phyloP scores from a whole-genome alignment of 2,888 invertebrate genomes.

The Zelleria hepariella region DNA sequence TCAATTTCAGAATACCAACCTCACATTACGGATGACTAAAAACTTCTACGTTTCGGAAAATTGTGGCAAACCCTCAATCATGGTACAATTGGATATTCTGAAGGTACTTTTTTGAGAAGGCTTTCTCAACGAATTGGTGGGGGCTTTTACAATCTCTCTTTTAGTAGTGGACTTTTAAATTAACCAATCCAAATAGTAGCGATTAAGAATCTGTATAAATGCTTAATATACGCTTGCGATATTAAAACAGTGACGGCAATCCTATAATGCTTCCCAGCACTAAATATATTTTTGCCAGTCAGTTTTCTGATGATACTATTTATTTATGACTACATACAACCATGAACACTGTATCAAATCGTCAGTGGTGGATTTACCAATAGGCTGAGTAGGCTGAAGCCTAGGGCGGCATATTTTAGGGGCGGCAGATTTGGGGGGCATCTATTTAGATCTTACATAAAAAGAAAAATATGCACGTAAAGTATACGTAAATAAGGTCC shows the following conservation, averaged over 20 bases:
- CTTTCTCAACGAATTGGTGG: not conserved
- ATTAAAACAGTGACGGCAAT: constrained; percentile 18
- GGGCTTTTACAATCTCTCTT: constrained; percentile 10
- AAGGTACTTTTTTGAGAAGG: constrained; percentile 36
- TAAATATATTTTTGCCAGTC: not conserved
- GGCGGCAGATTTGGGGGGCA: too few species aligned
- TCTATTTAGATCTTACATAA: too few species aligned
- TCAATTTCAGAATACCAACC: constrained; percentile 64
- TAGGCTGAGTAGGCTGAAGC: too few species aligned
- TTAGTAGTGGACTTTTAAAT: constrained; percentile 21
- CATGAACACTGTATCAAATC: constrained; percentile 11
- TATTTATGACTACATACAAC: constrained; percentile 2
- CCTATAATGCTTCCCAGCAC: not conserved
- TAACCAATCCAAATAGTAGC: constrained; percentile 4
- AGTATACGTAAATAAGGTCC: too few species aligned
- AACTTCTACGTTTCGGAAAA: constrained; percentile 36
- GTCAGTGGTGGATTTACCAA: too few species aligned
- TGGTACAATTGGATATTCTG: constrained; percentile 63
- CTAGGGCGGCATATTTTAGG: too few species aligned
- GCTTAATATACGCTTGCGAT: constrained; percentile 29
- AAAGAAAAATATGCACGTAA: too few species aligned
- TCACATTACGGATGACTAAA: constrained; percentile 49
- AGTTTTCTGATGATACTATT: not conserved
- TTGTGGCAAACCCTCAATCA: constrained; percentile 46
- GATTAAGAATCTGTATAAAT: constrained; percentile 10